Conservation (phyloP, 64 coral and sea anemone species). For the Stichodactyla helianthus region DNA sequence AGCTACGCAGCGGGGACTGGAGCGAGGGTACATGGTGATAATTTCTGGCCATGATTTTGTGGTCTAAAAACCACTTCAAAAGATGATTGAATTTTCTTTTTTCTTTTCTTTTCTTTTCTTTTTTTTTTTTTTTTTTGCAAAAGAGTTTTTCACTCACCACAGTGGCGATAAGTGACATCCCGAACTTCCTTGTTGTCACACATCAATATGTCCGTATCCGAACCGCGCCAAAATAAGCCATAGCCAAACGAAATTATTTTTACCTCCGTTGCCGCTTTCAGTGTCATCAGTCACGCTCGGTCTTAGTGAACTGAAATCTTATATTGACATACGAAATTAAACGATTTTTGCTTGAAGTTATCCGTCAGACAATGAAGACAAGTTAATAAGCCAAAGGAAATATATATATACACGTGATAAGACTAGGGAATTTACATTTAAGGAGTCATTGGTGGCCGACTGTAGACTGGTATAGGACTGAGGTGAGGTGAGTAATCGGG, state of each 20-base stretch:
- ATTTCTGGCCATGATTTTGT: too few species aligned
- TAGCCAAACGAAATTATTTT: not conserved
- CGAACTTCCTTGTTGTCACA: not conserved
- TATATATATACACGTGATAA: not conserved
- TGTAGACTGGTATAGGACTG: not conserved
- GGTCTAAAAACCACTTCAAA: too few species aligned
- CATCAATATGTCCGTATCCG: not conserved
- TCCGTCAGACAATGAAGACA: not conserved
- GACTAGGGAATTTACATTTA: not conserved
- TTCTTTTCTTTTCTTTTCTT: too few species aligned
- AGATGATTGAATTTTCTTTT: too few species aligned
- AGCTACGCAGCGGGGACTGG: too few species aligned
- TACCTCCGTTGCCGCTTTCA: not conserved
- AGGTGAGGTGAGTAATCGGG: not conserved
- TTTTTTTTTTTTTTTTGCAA: too few species aligned
- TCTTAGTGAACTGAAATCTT: not conserved
- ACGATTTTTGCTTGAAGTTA: slow-evolving; percentile 1
- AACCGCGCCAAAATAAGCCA: not conserved
- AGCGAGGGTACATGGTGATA: too few species aligned
- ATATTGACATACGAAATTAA: slow-evolving; percentile 9
- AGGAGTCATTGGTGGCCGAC: not conserved
- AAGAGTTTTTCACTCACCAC: not conserved
- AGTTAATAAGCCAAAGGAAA: not conserved
- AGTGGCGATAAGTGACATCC: not conserved
- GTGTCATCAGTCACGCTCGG: slow-evolving; percentile 1